Percentiles rank a stretch among this genome's conserved stretches.
Conservation (phyloP, 2,888 invertebrate species). For the Mythimna impura region DNA sequence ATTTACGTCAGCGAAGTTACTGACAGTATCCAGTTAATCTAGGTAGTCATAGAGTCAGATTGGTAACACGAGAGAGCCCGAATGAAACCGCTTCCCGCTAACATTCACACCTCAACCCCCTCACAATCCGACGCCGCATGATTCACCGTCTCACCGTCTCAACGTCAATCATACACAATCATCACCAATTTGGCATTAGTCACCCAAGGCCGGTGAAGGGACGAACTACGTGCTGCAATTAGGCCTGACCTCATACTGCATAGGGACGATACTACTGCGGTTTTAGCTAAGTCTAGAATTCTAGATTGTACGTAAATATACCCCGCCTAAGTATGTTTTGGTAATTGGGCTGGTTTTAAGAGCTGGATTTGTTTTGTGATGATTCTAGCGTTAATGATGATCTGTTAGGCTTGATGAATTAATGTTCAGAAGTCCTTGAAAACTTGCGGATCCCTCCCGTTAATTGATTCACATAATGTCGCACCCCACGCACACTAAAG, state of each 20-base stretch:
- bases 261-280: constrained; percentile 66
- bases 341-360: constrained; percentile 41
- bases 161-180: constrained; percentile 74
- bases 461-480: too few species aligned
- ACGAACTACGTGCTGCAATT: constrained; percentile 80
- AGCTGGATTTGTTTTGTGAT: constrained; percentile 16
- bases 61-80: too few species aligned
- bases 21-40: too few species aligned
- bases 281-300: constrained; percentile 56
- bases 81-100: constrained; percentile 19
- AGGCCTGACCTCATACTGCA: constrained; percentile 69
- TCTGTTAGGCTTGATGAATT: background rate
- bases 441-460: too few species aligned
- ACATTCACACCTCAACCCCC: background rate
- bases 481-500: too few species aligned
- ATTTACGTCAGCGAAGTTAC: too few species aligned
- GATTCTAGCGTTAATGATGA: background rate
- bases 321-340: constrained; percentile 39
- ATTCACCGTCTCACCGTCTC: constrained; percentile 74
- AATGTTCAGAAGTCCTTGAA: background rate
- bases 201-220: constrained; percentile 83
- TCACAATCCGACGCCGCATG: constrained; percentile 56
- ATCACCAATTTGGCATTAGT: constrained; percentile 76
- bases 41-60: too few species aligned
- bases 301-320: constrained; percentile 59